Base-by-base conservation (phyloP, 2,888 invertebrate genomes). In the Callyntrura guangdongensis region DNA sequence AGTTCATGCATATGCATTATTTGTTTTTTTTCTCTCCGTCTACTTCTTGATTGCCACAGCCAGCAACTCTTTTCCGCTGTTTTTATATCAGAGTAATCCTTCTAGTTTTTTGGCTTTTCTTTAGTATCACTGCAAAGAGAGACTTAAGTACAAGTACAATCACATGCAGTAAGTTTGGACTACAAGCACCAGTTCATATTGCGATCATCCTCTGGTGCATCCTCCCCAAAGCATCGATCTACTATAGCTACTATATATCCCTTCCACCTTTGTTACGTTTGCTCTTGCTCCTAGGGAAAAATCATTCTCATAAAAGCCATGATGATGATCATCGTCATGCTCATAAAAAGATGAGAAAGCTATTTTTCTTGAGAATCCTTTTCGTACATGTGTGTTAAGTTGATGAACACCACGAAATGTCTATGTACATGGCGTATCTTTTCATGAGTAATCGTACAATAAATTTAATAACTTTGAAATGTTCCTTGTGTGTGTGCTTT, bases 261-360 rank as follows among this genome's bases (percentile, higher is more conserved):
- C 25, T 22, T 0, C 22, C 64, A 64, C 17, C 25, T 25, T 22
- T n/a, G n/a, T n/a, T n/a, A n/a, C n/a, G n/a, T 6, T 64, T 64
- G 2, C 64, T 17, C 64, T 64, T 64, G 25, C 25, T 64, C 64
- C 22, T 25, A 64, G 4, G 25, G 11, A 25, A 64, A 64, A 64
- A 64, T 64, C 64, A 64, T 64, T 64, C 64, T 8, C 25, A 64
- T 64, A 64, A 64, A 64, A 17, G 17, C 14, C n/a, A 11, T 25
- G 2, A 25, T 64, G 64, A 64, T n/a, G n/a, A 36, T 72, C 72
- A 27, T n/a, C 36, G 49, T 53, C 22, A 45, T 72, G 12, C 45
- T 72, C 17, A 72, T 20, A 74, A 74, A 74, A 74, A 74, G 74
- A 74, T 49, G 74, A 74, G 74, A 74, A 74, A 74, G 74, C 74